phyloP scores from a whole-genome alignment of 2,113 vertebrate genomes.

The Ginglymostoma cirratum region DNA sequence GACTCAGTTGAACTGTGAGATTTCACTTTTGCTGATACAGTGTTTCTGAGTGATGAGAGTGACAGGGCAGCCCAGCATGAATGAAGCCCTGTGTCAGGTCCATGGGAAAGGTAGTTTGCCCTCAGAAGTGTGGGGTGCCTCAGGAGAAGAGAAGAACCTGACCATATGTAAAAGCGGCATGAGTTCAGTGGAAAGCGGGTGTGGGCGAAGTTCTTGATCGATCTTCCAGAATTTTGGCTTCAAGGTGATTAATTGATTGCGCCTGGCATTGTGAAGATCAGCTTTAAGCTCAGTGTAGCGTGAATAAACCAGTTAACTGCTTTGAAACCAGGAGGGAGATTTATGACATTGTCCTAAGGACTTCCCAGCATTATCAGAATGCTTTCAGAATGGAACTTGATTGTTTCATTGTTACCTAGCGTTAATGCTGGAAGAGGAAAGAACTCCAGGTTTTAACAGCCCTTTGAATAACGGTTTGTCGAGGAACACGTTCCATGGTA shows the following conservation, averaged over 20 bases:
- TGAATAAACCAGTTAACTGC: constrained; percentile 8
- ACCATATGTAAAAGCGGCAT: background rate
- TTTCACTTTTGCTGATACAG: background rate
- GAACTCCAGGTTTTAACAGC: background rate
- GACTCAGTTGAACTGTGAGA: background rate
- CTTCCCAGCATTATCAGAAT: background rate
- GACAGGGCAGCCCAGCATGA: background rate
- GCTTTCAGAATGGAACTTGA: background rate
- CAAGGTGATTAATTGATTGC: constrained; percentile 27
- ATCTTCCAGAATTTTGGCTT: background rate
- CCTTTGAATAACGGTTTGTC: background rate
- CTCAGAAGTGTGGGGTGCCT: background rate
- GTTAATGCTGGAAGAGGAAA: background rate
- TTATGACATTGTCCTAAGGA: background rate
- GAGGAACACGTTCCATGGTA: background rate
- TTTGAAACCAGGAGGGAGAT: constrained; percentile 3
- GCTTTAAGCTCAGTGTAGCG: background rate
- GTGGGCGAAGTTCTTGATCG: background rate
- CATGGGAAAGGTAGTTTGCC: background rate
- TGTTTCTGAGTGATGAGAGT: background rate
- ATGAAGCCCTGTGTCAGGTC: background rate
- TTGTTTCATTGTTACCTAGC: background rate
- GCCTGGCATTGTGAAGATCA: background rate
- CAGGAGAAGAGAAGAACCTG: background rate
- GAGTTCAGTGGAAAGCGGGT: background rate